Evolutionary conservation across 2,797 vertebrate genomes (phyloP).

Genomic region (Jordanella pulchra): DNA sequence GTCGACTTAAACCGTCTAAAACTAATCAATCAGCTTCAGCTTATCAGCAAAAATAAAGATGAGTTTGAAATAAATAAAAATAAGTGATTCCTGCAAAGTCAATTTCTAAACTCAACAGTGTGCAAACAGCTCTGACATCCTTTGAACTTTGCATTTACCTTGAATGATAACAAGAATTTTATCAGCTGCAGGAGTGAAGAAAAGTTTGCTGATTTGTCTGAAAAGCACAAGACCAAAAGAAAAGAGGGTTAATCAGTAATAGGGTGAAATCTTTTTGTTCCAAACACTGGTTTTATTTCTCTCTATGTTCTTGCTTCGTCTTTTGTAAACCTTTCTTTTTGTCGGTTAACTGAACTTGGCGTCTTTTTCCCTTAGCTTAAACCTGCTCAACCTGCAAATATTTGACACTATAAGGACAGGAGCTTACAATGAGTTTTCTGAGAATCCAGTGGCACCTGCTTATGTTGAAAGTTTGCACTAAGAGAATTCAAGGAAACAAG

Average conservation of each 20-base stretch:
- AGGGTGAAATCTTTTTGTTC: background rate
- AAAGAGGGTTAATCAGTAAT: conserved; percentile 35
- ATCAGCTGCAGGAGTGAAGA: conserved; percentile 46
- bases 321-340: background rate
- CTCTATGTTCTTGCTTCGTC: no score
- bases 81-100: conserved; percentile 51
- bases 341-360: background rate
- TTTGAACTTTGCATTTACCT: conserved; percentile 66
- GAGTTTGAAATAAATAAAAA: conserved; percentile 56
- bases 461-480: conserved; percentile 11
- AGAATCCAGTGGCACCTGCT: conserved; percentile 7
- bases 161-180: conserved; percentile 53
- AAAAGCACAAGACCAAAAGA: conserved; percentile 25
- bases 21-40: conserved; percentile 56
- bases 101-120: conserved; percentile 58
- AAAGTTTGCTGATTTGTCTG: conserved; percentile 34
- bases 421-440: conserved; percentile 13
- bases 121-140: conserved; percentile 67
- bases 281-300: background rate
- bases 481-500: conserved; percentile 9
- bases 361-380: background rate
- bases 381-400: background rate
- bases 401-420: background rate
- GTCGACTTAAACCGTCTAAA: conserved; percentile 31
- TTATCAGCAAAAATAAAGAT: conserved; percentile 70